Base-by-base conservation (phyloP, 2,888 invertebrate genomes). In the Chirona hameri region DNA sequence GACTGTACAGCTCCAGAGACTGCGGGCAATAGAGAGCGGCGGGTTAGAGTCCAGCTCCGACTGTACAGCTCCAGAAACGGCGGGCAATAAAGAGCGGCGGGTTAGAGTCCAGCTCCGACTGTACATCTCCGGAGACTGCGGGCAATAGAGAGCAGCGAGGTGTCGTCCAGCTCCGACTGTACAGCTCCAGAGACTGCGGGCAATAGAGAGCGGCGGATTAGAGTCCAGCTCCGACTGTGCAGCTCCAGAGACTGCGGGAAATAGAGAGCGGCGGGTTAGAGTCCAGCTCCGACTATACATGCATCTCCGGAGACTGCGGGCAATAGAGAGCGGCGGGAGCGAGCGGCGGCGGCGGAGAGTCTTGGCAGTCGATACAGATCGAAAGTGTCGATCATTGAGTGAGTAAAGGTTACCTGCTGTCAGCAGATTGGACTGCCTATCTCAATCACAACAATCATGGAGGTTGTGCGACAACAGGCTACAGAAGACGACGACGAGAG, bases 241-340 rank as follows among this genome's bases (percentile, higher is more conserved):
- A 52, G 52, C 52, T 12, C 52, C 52, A 52, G 52, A 18, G 52
- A 52, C 52, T 52, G 52, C 39, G 4, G 39, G 39, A 2, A 7
- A 39, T 95, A 86, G 98, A 98, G 87, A 99, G 90, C 86, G 99
- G 96, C 83, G 93, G 91, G 0, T 93, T 93, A 86, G 96, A 94
- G 0, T 93, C 92, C 1, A 98, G 87, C 89, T 99, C 99, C 89
- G 99, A 15, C 89, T 90, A 29, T 84, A 84, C 52, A 52, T 4
- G n/a, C n/a, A n/a, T n/a, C 52, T 12, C 52, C 52, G 10, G 52
- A 18, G 52, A 52, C 52, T 52, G 52, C 39, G 4, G 39, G 39
- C 39, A 7, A 39, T 39, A 39, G 39, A 39, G 52, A 52, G 52
- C 1, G 52, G 39, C 39, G 39, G 7, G 39, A 39, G 39, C 39